These are phyloP conservation scores for Dendrocopos noguchii DNA, from an alignment of 2,113 vertebrate species.

Conservation along the genomic window DNA sequence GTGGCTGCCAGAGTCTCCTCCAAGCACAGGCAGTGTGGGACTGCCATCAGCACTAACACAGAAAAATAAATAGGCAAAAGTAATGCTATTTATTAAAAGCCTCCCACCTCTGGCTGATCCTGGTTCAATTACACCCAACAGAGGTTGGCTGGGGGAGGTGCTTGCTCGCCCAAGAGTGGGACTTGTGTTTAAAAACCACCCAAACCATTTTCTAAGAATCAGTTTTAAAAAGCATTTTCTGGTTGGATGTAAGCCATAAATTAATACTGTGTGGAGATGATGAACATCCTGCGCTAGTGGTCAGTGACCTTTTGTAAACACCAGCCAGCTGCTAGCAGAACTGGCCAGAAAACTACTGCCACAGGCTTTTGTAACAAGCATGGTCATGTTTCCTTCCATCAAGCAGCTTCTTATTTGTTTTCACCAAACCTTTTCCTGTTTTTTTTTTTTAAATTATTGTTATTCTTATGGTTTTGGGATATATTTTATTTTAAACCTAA, in stretches of 20 bases:
- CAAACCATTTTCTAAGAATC: background rate
- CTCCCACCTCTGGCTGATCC: slow-evolving; percentile 27
- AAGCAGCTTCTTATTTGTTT: slow-evolving; percentile 69
- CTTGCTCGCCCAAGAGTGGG: background rate
- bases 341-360: slow-evolving; percentile 7
- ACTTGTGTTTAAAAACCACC: background rate
- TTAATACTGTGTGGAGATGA: slow-evolving; percentile 48
- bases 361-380: background rate
- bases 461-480: background rate
- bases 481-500: slow-evolving; percentile 52
- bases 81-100: slow-evolving; percentile 63
- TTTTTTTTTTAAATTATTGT: background rate
- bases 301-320: slow-evolving; percentile 65
- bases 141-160: slow-evolving; percentile 20
- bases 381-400: background rate
- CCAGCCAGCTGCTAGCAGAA: slow-evolving; percentile 29
- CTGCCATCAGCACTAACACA: background rate
- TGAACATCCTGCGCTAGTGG: slow-evolving; percentile 40
- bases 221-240: slow-evolving; percentile 7
- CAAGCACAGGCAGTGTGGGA: background rate
- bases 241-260: slow-evolving; percentile 33
- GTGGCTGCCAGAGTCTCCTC: background rate
- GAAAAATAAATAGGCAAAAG: slow-evolving; percentile 69
- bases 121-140: slow-evolving; percentile 2
- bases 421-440: slow-evolving; percentile 78